phyloP scores from a whole-genome alignment of 2,888 invertebrate genomes.

The Agrotis puta region DNA sequence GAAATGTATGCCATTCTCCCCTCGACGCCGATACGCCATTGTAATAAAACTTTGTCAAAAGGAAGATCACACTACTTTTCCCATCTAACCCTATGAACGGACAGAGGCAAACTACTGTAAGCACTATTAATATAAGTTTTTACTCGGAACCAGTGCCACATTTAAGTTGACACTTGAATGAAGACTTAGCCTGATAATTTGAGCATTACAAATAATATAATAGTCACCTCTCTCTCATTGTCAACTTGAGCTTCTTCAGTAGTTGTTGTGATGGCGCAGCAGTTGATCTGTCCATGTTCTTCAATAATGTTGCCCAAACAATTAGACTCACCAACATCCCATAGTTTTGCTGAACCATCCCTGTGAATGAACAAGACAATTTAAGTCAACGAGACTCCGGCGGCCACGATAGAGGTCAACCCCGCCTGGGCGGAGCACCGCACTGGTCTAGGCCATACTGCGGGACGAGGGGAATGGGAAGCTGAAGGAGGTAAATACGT shows the following conservation, averaged over 20 bases:
- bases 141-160: too few species aligned
- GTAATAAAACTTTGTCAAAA: neutral
- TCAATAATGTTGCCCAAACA: conserved; percentile 90
- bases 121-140: neutral
- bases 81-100: neutral
- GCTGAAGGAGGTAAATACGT: too few species aligned
- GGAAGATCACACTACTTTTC: neutral
- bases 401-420: too few species aligned
- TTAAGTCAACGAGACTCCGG: neutral
- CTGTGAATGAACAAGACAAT: conserved; percentile 73
- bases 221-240: conserved; percentile 85
- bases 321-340: conserved; percentile 93
- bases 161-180: too few species aligned
- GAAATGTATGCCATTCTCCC: neutral
- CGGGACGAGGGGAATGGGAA: too few species aligned
- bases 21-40: neutral
- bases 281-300: conserved; percentile 90
- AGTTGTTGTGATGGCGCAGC: conserved; percentile 87
- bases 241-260: conserved; percentile 75
- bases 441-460: too few species aligned
- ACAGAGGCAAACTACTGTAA: neutral
- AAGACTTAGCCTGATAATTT: too few species aligned
- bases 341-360: conserved; percentile 93
- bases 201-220: too few species aligned
- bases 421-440: too few species aligned